These are phyloP conservation scores for Charanyca ferruginea DNA, from an alignment of 2,888 invertebrate genomes.

Conservation along the genomic window DNA sequence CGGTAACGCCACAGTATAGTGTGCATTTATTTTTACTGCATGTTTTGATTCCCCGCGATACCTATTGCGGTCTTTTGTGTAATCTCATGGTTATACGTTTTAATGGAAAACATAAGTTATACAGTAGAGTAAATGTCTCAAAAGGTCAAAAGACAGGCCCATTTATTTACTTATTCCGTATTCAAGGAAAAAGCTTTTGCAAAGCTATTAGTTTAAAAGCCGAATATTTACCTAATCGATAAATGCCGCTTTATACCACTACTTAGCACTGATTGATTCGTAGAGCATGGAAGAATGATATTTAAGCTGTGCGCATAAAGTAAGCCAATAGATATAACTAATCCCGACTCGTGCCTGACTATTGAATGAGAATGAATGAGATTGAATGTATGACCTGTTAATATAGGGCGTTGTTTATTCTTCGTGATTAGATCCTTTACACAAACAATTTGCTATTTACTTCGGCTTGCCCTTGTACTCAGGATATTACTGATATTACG, in stretches of 20 bases:
- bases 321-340: constrained; percentile 26
- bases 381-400: constrained; percentile 63
- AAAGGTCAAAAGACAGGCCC: constrained; percentile 17
- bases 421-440: constrained; percentile 74
- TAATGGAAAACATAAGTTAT: too few species aligned
- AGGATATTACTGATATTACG: constrained; percentile 31
- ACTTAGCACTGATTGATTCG: constrained; percentile 52
- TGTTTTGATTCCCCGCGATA: too few species aligned
- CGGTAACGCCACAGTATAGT: too few species aligned
- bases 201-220: constrained; percentile 28
- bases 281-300: constrained; percentile 29
- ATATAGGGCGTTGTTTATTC: constrained; percentile 70
- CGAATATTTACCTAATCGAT: constrained; percentile 42
- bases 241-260: constrained; percentile 32
- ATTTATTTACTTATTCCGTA: constrained; percentile 25
- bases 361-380: constrained; percentile 62
- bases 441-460: constrained; percentile 40
- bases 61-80: too few species aligned
- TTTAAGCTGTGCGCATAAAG: constrained; percentile 42
- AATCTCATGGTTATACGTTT: too few species aligned
- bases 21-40: too few species aligned
- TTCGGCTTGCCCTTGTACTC: constrained; percentile 13
- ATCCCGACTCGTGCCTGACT: constrained; percentile 38
- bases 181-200: constrained; percentile 34
- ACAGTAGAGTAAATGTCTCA: too few species aligned